phyloP scores from a whole-genome alignment of 2,797 vertebrate genomes.

The Hapalemur alaotrensis region DNA sequence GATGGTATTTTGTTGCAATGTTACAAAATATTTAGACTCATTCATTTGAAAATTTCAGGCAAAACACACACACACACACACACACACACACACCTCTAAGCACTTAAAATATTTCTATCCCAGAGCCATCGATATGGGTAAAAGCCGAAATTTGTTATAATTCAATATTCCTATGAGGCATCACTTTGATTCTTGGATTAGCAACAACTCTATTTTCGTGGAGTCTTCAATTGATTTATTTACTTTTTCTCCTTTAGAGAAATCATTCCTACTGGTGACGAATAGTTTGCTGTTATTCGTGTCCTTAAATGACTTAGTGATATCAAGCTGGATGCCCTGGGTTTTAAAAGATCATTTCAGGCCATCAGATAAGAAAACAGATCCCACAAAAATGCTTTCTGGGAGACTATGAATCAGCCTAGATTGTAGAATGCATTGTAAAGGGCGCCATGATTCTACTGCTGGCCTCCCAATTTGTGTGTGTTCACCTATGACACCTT shows the following conservation, averaged over 20 bases:
- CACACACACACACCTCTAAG: background rate
- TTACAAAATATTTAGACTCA: background rate
- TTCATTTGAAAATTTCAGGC: background rate
- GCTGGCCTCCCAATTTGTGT: background rate
- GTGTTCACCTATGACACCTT: background rate
- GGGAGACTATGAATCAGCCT: background rate
- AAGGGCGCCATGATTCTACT: too few relatives aligned
- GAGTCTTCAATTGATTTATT: background rate
- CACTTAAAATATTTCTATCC: background rate
- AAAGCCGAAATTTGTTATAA: background rate
- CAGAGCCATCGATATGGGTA: background rate
- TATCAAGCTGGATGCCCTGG: background rate
- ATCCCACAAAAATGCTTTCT: background rate
- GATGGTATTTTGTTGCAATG: background rate
- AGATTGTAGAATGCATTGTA: background rate
- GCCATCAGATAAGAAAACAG: background rate
- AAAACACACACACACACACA: background rate
- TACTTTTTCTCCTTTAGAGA: background rate
- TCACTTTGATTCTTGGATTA: background rate
- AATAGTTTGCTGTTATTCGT: background rate
- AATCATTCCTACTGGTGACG: background rate
- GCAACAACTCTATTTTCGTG: constrained; percentile 21
- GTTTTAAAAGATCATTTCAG: background rate
- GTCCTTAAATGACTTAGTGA: background rate
- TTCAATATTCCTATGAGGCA: constrained; percentile 17